These are phyloP conservation scores for Oscheius onirici DNA, from an alignment of 2,888 invertebrate genomes.

Conservation along the genomic window DNA sequence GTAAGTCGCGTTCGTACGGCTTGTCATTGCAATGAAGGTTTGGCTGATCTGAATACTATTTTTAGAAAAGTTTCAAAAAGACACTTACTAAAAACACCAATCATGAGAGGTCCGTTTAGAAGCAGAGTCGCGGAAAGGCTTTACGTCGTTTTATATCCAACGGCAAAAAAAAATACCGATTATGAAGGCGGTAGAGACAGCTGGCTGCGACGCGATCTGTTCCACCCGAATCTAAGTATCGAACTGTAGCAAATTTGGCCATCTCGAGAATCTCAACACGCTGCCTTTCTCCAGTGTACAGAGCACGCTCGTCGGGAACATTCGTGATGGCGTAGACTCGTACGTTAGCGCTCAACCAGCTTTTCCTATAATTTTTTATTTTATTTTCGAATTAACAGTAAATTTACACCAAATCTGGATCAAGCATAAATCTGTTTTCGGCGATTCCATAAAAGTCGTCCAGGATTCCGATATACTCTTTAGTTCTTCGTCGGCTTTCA, in stretches of 20 bases:
- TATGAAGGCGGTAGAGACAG: constrained; percentile 46
- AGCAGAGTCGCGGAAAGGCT: constrained; percentile 13
- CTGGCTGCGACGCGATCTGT: constrained; percentile 41
- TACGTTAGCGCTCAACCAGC: background rate
- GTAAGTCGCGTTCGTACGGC: constrained; percentile 5
- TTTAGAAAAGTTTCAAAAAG: background rate
- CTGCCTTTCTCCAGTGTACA: constrained; percentile 53
- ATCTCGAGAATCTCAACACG: constrained; percentile 38
- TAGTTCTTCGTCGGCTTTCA: constrained; percentile 41
- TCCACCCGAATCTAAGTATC: constrained; percentile 50
- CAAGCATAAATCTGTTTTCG: constrained; percentile 42
- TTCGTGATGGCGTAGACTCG: constrained; percentile 45
- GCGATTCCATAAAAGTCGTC: constrained; percentile 44
- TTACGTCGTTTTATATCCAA: background rate
- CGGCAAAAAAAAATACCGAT: constrained; percentile 34
- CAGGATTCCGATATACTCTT: constrained; percentile 34
- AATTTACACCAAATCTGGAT: constrained; percentile 23
- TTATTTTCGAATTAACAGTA: background rate
- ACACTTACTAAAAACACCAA: background rate
- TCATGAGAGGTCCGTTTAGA: constrained; percentile 24
- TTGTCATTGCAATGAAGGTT: background rate
- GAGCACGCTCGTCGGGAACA: constrained; percentile 42
- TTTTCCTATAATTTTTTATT: background rate
- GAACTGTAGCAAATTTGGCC: constrained; percentile 39
- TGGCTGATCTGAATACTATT: constrained; percentile 5